Conservation (phyloP, 2,888 invertebrate species). For the Thelaira solivaga region DNA sequence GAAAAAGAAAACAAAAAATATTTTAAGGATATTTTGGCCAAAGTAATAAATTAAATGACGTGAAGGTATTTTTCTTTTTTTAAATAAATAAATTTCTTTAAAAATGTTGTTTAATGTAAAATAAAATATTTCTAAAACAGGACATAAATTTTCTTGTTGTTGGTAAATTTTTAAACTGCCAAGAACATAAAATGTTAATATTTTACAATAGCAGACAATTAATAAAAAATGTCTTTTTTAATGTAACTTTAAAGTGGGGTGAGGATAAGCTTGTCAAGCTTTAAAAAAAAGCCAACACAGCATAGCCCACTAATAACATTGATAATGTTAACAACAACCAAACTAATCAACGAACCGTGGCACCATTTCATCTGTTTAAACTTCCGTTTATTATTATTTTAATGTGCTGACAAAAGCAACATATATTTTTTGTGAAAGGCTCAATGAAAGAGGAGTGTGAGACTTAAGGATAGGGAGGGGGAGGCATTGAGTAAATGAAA, state of each 20-base stretch:
- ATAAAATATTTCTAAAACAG: neutral
- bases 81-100: neutral
- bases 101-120: neutral
- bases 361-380: slow-evolving; percentile 56
- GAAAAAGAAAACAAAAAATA: neutral
- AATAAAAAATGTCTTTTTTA: slow-evolving; percentile 12
- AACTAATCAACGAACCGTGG: slow-evolving; percentile 58
- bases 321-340: slow-evolving; percentile 28
- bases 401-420: slow-evolving; percentile 35
- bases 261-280: too few relatives aligned
- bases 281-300: slow-evolving; percentile 13
- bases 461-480: too few relatives aligned
- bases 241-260: neutral
- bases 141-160: too few relatives aligned
- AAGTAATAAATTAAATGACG: slow-evolving; percentile 29
- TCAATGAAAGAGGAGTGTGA: too few relatives aligned
- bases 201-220: slow-evolving; percentile 41
- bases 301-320: slow-evolving; percentile 2
- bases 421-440: too few relatives aligned
- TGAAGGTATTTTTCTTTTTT: slow-evolving; percentile 11
- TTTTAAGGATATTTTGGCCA: slow-evolving; percentile 25
- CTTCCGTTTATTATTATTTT: slow-evolving; percentile 48
- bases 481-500: too few relatives aligned
- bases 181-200: neutral
- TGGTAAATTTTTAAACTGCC: too few relatives aligned